Percentiles rank a stretch among this genome's conserved stretches.
These are phyloP conservation scores for Lagopus leucura DNA, from an alignment of 2,113 vertebrate species.

Conservation along the genomic window DNA sequence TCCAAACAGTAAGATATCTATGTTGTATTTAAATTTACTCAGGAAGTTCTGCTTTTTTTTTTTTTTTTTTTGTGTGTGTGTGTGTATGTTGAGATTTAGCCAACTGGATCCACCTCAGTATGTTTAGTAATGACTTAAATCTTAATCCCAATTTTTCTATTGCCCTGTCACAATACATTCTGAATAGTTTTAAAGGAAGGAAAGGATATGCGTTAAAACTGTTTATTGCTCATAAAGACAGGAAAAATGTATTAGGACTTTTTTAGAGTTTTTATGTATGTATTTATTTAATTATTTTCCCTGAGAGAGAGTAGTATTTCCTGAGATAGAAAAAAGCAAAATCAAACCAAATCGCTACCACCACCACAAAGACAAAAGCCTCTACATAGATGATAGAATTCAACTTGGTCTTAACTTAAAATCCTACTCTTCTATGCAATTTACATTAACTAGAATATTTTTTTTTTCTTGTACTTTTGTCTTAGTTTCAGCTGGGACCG, in stretches of 20 bases:
- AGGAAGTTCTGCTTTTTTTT: background rate
- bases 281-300: accelerated
- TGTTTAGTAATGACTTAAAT: background rate
- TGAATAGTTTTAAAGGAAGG: background rate
- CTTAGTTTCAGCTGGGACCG: no score
- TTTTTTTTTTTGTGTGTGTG: no score
- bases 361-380: background rate
- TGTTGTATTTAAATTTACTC: background rate
- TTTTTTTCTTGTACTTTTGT: no score
- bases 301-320: no score
- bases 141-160: background rate
- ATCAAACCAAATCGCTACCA: background rate
- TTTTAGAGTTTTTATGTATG: no score
- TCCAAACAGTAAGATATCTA: background rate
- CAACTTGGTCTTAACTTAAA: background rate
- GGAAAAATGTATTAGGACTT: background rate
- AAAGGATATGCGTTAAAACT: accelerated
- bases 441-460: no score
- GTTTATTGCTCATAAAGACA: background rate
- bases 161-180: background rate
- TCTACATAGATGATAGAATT: background rate
- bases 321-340: background rate
- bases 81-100: background rate
- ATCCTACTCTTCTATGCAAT: background rate
- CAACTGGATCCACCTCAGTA: background rate